Percentiles rank a stretch among this genome's conserved stretches.
Conservation (phyloP, 2,113 vertebrate genomes). For the Nesogale talazaci region DNA sequence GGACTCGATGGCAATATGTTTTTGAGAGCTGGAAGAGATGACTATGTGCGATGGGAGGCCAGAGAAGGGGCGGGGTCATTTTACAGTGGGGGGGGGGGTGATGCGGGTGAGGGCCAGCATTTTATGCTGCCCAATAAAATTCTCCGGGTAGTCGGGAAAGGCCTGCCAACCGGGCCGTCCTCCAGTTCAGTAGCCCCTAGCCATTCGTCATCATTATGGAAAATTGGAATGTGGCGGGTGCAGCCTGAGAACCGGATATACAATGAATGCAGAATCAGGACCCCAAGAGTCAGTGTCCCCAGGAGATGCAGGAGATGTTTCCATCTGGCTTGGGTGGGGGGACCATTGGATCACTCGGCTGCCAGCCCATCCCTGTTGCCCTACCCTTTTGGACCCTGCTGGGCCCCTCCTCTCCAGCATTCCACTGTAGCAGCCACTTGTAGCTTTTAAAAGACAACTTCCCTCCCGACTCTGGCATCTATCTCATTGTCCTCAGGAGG, state of each 20-base stretch:
- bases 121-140: neutral
- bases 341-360: neutral
- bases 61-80: neutral
- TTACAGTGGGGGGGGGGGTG: neutral
- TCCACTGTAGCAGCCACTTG: neutral
- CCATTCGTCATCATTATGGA: neutral
- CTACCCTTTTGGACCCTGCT: neutral
- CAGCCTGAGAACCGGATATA: neutral
- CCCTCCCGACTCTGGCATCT: neutral
- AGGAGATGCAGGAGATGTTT: neutral
- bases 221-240: neutral
- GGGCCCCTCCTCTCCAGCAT: neutral
- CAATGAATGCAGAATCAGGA: neutral
- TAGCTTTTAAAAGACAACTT: slow-evolving; percentile 3
- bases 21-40: neutral
- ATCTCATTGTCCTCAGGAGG: neutral
- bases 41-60: neutral
- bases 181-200: neutral
- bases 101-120: neutral
- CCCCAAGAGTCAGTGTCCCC: slow-evolving; percentile 6
- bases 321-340: neutral
- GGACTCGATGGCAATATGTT: too few species aligned
- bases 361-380: neutral
- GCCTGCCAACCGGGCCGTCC: neutral
- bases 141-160: neutral